Evolutionary conservation across 1,140 invertebrate species (phyloP).

Genomic region (Hydropsyche tenuis): DNA sequence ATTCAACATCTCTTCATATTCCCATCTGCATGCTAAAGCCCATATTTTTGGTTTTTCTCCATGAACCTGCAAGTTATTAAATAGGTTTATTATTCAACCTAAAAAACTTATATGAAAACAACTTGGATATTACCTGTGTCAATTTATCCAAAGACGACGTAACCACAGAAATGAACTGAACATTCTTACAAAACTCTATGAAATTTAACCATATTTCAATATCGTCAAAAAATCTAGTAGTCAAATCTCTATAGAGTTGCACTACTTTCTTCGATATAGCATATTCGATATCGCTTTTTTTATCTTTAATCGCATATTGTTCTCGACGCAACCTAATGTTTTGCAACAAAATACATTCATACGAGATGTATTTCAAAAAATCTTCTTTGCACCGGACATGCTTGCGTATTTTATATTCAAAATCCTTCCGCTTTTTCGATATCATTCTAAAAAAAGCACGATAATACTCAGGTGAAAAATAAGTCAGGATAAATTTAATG

Average conservation of each 20-base stretch:
- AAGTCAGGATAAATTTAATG: not conserved
- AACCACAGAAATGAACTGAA: constrained; percentile 61
- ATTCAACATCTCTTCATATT: constrained; percentile 73
- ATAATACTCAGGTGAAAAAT: not conserved
- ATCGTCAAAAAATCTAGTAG: constrained; percentile 70
- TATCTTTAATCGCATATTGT: constrained; percentile 65
- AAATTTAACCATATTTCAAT: constrained; percentile 74
- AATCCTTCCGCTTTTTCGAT: constrained; percentile 70
- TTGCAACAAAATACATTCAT: constrained; percentile 72
- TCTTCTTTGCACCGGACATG: constrained; percentile 73
- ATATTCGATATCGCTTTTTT: constrained; percentile 71
- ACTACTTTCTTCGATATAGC: constrained; percentile 70
- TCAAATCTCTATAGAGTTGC: constrained; percentile 68
- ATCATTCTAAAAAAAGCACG: constrained; percentile 71
- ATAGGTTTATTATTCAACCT: not conserved
- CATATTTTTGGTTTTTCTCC: constrained; percentile 76
- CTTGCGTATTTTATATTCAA: constrained; percentile 75
- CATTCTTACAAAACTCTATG: constrained; percentile 73
- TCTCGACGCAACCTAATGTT: constrained; percentile 66
- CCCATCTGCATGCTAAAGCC: constrained; percentile 75
- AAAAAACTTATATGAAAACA: not conserved
- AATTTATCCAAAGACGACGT: constrained; percentile 59
- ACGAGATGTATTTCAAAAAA: constrained; percentile 75
- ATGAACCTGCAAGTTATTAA: constrained; percentile 67
- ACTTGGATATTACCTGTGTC: constrained; percentile 59